Evolutionary conservation across 1,140 invertebrate genomes (phyloP), one percentile per base, ranked within the genome.

Genomic region (Druon quercuslanigerum): DNA sequence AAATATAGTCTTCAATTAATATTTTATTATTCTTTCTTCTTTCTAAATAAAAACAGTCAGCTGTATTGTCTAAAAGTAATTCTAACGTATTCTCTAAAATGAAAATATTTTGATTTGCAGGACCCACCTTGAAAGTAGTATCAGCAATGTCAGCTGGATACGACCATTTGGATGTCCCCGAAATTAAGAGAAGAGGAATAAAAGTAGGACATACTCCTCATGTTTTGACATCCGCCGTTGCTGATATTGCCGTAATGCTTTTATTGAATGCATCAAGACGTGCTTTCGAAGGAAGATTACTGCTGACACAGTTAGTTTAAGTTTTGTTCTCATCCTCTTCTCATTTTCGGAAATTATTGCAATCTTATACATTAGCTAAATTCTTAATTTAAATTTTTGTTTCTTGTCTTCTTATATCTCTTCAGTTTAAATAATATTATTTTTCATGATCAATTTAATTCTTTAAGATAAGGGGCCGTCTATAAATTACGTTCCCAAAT

Each of bases 231-330:
- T 94, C 94, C 82, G 94, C 96, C 1, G 96, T 97, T 1, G 97
- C 97, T 0, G 97, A 99, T 89, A 91, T 96, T 19, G 94, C 96
- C 6, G 92, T 98, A 2, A 93, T 95, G 1, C 90, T 98, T 7
- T 84, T 96, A 70, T 91, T 98, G 56, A 92, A 93, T 14, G 95
- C 96, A 0, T 93, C 94, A 1, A 93, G 97, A 74, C 92, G 96
- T 79, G 92, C 96, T 50, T 93, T 95, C 73, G 96, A 97, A 91
- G 96, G 95, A 40, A 90, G 94, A 25, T 73, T 87, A 3, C 92
- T 93, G 84, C 90, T 96, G 0, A 93, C 94, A 86, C 91, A 92
- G 96, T 95, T 92, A 89, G 60, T 66, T 40, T 40, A 14, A 3
- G 8, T n/a, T 66, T 14, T 40, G 0, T 14, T 40, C 13, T 13